These are phyloP conservation scores for Hypsibius dujardini DNA, from an alignment of 1,140 invertebrate species.

Conservation along the genomic window DNA sequence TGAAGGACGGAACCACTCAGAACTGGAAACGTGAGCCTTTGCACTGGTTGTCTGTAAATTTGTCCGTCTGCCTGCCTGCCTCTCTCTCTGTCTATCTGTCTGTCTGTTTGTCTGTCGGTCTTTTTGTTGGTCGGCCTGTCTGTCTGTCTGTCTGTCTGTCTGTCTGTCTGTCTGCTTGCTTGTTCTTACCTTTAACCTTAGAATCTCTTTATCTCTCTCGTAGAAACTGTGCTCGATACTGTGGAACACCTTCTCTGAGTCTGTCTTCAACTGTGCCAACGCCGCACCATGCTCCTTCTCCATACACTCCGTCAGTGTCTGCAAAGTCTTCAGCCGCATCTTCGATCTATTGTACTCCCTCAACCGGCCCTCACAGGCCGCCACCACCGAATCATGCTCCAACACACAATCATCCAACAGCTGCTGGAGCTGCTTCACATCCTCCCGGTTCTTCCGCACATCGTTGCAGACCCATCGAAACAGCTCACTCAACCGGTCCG, in stretches of 20 bases:
- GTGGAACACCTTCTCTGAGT: not conserved
- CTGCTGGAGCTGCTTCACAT: not conserved
- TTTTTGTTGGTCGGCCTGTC: too few relatives aligned
- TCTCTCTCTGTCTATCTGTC: too few relatives aligned
- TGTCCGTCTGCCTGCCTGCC: too few relatives aligned
- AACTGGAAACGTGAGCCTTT: too few relatives aligned
- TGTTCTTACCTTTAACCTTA: not conserved
- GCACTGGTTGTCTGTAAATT: too few relatives aligned
- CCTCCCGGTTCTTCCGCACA: conserved; percentile 8
- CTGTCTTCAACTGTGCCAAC: not conserved
- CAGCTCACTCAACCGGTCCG: not conserved
- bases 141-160: too few relatives aligned
- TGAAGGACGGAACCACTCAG: too few relatives aligned
- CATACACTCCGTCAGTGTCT: not conserved
- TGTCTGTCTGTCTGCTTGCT: too few relatives aligned
- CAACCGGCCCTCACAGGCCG: not conserved
- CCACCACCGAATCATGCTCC: not conserved
- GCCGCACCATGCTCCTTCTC: not conserved
- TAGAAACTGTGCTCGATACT: not conserved
- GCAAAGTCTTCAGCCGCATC: not conserved
- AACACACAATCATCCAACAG: not conserved
- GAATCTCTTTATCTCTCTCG: not conserved
- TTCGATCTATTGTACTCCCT: not conserved
- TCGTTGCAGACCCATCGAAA: conserved; percentile 9
- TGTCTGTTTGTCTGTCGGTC: too few relatives aligned